Evolutionary conservation across 1,140 invertebrate genomes (phyloP), one percentile per base, ranked within the genome.

Genomic region (Papilio polytes): DNA sequence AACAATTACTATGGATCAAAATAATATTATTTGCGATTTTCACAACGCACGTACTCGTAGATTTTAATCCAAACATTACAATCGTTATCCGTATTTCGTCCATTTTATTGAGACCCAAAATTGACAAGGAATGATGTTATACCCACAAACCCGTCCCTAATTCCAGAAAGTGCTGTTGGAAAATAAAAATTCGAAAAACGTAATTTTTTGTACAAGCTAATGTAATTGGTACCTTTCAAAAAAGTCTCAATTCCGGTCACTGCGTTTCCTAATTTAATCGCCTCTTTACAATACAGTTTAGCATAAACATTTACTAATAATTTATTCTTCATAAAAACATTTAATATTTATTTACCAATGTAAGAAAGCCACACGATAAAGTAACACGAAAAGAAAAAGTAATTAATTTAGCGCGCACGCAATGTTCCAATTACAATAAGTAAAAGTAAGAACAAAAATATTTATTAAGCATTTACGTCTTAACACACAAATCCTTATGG

Each of bases 361-460:
- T 26, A 63, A 63, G 2, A 59, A 20, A 63, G 20, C 9, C 9
- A 9, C 13, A 70, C 63, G 63, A 31, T 70, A 70, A 15, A 0
- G 0, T 15, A 31, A 70, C 13, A 31, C 12, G 26, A 70, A 70
- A 66, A 31, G 9, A 59, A 59, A 59, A 59, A 22, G 9, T 70
- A 18, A 10, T 70, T 36, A 70, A 70, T 70, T 70, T 70, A 13
- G 12, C 22, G 10, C 26, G 12, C 63, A 70, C 63, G 63, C 63
- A 70, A 70, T 15, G 26, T 15, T 70, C 63, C 31, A 70, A 70
- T 70, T 70, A 70, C 63, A 70, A 15, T 36, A 70, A 70, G 36
- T 26, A 26, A 66, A 66, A 26, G 36, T 36, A 56, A 6, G 1
- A 56, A 31, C 63, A 70, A 70, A 70, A 70, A 70, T 15, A 70